Base-by-base conservation (phyloP, 2,113 vertebrate species). In the Gambusia holbrooki region DNA sequence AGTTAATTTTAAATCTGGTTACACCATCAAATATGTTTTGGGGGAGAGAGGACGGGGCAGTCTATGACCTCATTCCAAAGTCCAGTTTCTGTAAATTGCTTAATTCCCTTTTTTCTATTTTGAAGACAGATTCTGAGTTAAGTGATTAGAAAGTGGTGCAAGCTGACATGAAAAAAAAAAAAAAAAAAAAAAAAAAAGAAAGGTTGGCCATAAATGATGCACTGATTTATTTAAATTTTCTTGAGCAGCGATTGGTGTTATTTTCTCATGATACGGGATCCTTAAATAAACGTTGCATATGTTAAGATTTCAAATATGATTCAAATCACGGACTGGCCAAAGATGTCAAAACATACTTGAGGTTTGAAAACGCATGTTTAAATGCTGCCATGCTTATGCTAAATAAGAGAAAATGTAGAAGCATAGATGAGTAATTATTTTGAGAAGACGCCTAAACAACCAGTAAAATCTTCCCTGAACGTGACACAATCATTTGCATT, bases 61-160 rank as follows among this genome's bases (percentile, higher is more conserved):
- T 80, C 77, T 58, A 19, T 40, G 77, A 81, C 79, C 66, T 73
- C 51, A 28, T 48, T 65, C 25, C 32, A 29, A 58, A 54, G 69
- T 37, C 13, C 22, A 65, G 3, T 54, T 66, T n/a, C 28, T 37
- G 22, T 62, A 65, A 80, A 72, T 62, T 65, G 37, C 28, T 32
- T 7, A 37, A 60, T 60, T 73, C 13, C 32, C 42, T 45, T 58
- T 58, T 60, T 8, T 28, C 32, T 13, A 67, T 61, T 11, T 74
- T 42, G 68, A 28, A 62, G 45, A 30, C 14, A 1, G 66, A 76
- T 51, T 71, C 33, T 12, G 30, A 61, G 33, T 5, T 65, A 62
- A 81, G 77, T 25, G 15, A 27, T 64, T 81, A 51, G 29, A 76
- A 81, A 66, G 22, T 64, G 1, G 12, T 22, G 19, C 6, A 10